These are phyloP conservation scores for Emberiza fucata DNA, from an alignment of 2,113 vertebrate species.

Conservation along the genomic window DNA sequence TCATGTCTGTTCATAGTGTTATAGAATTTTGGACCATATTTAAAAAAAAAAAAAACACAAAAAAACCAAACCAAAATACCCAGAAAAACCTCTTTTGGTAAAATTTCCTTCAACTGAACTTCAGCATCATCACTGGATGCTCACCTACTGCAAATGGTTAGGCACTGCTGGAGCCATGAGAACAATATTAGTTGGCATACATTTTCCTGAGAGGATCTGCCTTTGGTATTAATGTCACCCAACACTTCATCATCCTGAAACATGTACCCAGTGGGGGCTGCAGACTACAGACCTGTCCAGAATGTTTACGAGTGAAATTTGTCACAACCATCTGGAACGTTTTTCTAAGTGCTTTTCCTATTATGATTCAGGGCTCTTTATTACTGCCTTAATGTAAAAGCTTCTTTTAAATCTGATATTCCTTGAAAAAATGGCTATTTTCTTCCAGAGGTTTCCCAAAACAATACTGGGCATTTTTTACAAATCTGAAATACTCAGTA, in stretches of 20 bases:
- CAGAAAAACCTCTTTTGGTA: neutral
- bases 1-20: neutral
- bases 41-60: neutral
- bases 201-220: neutral
- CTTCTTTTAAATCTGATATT: neutral
- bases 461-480: neutral
- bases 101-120: neutral
- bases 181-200: neutral
- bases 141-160: neutral
- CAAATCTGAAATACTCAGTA: neutral
- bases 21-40: neutral
- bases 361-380: neutral
- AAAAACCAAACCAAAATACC: neutral
- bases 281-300: neutral
- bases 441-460: neutral
- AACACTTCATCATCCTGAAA: neutral
- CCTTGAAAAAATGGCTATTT: neutral
- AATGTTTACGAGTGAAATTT: neutral
- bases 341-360: neutral
- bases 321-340: neutral
- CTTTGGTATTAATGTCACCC: neutral
- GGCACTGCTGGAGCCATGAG: neutral
- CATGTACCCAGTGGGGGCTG: neutral
- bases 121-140: neutral
- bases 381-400: neutral